Conservation (phyloP, 2,797 vertebrate species). For the Lagocephalus sceleratus region DNA sequence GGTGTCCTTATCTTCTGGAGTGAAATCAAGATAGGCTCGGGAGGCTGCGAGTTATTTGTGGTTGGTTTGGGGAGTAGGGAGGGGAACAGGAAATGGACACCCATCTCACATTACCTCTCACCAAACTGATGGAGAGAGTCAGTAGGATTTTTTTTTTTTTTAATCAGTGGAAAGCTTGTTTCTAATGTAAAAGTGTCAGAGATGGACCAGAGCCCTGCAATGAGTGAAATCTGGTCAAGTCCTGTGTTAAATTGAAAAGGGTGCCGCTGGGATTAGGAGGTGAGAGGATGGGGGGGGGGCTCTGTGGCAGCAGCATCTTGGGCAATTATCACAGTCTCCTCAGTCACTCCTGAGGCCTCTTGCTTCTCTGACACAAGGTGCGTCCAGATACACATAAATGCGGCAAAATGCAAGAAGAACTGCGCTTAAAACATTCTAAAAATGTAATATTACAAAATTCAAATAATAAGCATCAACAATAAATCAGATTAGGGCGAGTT, state of each 20-base stretch:
- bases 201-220: constrained; percentile 54
- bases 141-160: constrained; percentile 37
- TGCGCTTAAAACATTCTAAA: too few species aligned
- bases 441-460: not conserved
- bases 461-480: too few species aligned
- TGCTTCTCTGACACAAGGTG: constrained; percentile 9
- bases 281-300: constrained; percentile 51
- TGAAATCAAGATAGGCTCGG: constrained; percentile 72
- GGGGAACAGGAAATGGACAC: constrained; percentile 69
- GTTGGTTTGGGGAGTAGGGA: constrained; percentile 62
- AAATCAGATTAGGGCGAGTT: too few species aligned
- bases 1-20: constrained; percentile 72
- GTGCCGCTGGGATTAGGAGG: constrained; percentile 69
- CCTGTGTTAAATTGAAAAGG: constrained; percentile 77
- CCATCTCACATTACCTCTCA: constrained; percentile 61
- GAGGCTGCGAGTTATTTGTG: constrained; percentile 74
- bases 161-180: constrained; percentile 64
- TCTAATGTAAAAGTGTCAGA: constrained; percentile 77
- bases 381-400: constrained; percentile 10
- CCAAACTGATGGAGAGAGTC: constrained; percentile 32
- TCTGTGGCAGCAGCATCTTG: constrained; percentile 49
- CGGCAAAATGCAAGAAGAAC: not conserved
- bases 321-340: constrained; percentile 66
- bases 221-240: constrained; percentile 64
- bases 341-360: constrained; percentile 27